Conservation (phyloP, 2,113 vertebrate species). For the Peucedramus taeniatus region DNA sequence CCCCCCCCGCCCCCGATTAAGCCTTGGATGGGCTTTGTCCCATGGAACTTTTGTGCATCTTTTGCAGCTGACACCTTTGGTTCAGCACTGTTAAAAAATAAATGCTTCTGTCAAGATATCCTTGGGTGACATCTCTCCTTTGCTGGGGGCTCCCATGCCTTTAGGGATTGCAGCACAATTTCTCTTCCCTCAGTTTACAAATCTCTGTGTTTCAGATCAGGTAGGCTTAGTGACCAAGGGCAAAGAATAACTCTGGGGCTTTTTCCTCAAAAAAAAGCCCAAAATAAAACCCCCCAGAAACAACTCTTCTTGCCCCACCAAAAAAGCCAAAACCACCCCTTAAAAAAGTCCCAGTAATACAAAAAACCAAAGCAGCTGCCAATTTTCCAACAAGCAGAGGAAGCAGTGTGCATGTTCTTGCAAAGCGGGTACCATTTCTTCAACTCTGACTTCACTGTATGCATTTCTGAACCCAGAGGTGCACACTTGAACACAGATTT, state of each 20-base stretch:
- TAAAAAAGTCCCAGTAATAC: neutral
- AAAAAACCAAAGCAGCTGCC: neutral
- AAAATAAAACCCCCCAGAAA: neutral
- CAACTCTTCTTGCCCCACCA: fast-evolving
- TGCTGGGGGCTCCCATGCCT: neutral
- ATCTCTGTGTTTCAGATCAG: neutral
- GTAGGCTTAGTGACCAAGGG: neutral
- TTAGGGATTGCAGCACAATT: neutral
- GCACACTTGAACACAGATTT: neutral
- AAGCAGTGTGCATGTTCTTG: neutral
- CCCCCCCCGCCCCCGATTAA: neutral
- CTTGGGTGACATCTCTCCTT: no score
- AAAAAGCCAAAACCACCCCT: neutral
- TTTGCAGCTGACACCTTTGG: neutral
- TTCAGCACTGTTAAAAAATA: neutral
- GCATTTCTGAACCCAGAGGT: neutral
- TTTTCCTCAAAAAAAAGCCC: neutral
- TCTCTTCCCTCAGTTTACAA: neutral
- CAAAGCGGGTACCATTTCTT: neutral
- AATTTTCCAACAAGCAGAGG: neutral
- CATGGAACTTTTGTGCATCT: neutral
- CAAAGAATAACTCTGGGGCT: neutral
- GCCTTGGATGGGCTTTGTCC: neutral
- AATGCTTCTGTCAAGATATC: neutral
- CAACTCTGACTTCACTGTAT: neutral